Evolutionary conservation across 2,888 invertebrate genomes (phyloP), one percentile per base, ranked within the genome.

Genomic region (Adelphocoris suturalis): DNA sequence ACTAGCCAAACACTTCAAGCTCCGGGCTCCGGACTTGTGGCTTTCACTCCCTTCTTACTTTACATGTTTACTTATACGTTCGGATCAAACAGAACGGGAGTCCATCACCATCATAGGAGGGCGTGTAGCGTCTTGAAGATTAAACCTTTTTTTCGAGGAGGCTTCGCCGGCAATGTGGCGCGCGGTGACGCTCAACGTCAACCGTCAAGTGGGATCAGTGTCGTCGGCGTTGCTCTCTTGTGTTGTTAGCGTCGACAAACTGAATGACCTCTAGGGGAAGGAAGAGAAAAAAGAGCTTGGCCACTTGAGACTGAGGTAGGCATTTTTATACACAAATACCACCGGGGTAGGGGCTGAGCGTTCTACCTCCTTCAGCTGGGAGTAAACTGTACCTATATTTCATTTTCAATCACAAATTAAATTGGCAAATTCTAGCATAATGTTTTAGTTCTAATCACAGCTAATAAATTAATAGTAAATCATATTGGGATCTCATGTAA

Each of bases 41-140:
- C 78, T 80, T 80, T 80, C 78, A 80, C 78, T 47, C 47, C 78
- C 78, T 80, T 80, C 78, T 80, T 80, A 80, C 47, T 80, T 80
- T 80, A 80, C 78, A 80, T 80, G 78, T 80, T 80, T 80, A 80
- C 78, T 80, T 46, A 80, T 80, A n/a, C 46, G 16, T 80, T 47
- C 46, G 47, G 78, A 47, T 47, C 37, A 80, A 46, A 80, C 78
- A 80, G 47, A 47, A 80, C 37, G 78, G 68, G 68, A 68, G 68
- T 23, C 68, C 68, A 68, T 68, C 68, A 23, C 68, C 68, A 23
- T 68, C 68, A 68, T 23, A 23, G 23, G 68, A 23, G 19, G 68
- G 68, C 68, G 68, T 19, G 68, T 23, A 23, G 68, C 68, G n/a
- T 68, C 68, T 68, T 27, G 68, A 68, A 68, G 27, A 27, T 23